These are phyloP conservation scores for Stictonetta naevosa DNA, from an alignment of 2,113 vertebrate genomes.

Conservation along the genomic window DNA sequence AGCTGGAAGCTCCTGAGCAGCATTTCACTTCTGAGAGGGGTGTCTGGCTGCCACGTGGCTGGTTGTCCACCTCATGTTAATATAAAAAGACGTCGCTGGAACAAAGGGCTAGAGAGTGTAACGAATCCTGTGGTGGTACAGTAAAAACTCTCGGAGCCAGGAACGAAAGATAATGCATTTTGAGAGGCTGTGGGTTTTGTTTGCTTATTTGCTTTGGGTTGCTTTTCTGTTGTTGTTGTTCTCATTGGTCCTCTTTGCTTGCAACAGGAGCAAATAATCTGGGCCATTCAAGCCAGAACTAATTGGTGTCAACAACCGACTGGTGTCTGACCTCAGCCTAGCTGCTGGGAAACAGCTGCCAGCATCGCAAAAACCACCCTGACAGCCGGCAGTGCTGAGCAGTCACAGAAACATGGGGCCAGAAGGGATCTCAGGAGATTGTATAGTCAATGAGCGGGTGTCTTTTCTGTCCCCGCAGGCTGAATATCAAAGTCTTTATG, in stretches of 20 bases:
- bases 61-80: neutral
- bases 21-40: neutral
- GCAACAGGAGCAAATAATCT: neutral
- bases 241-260: neutral
- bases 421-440: neutral
- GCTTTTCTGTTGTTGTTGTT: neutral
- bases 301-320: neutral
- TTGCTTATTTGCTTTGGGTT: neutral
- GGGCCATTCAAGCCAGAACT: neutral
- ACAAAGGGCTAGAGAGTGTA: neutral
- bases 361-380: neutral
- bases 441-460: neutral
- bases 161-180: neutral
- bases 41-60: rapidly evolving
- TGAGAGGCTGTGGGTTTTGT: neutral
- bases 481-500: neutral
- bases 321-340: neutral
- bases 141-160: neutral
- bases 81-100: neutral
- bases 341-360: neutral
- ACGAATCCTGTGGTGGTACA: neutral
- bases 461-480: neutral
- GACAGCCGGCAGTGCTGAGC: neutral
- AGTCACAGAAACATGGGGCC: rapidly evolving
- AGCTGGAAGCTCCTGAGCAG: neutral